Evolutionary conservation across 2,113 vertebrate genomes (phyloP).

Genomic region (Dendrocopos noguchii): DNA sequence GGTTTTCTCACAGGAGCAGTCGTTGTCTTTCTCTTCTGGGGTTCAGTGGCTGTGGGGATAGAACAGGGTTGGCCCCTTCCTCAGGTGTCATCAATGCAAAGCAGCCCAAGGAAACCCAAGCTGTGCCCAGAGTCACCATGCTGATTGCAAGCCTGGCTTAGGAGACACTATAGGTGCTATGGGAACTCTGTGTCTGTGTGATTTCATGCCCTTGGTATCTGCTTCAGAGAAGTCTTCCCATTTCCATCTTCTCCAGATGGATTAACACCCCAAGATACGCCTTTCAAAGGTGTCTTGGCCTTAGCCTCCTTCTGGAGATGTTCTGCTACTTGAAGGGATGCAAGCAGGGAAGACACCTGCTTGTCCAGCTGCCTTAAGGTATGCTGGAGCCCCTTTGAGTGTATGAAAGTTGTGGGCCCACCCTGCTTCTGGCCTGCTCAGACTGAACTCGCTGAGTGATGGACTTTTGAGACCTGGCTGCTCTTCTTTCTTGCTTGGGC

Average conservation of each 20-base stretch:
- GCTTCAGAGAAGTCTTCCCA: background rate
- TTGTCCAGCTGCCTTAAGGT: background rate
- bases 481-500: constrained; percentile 55
- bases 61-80: background rate
- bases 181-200: background rate
- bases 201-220: background rate
- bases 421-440: background rate
- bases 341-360: background rate
- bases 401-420: background rate
- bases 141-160: background rate
- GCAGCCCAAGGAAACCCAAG: background rate
- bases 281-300: background rate
- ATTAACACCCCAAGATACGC: background rate
- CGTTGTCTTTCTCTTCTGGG: background rate
- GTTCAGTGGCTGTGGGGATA: background rate
- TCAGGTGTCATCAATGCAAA: background rate
- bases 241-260: background rate
- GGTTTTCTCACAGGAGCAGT: background rate
- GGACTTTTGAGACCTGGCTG: constrained; percentile 1
- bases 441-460: constrained; percentile 25
- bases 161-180: background rate
- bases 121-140: background rate
- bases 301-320: background rate
- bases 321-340: background rate
- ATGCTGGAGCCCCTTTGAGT: background rate